These are phyloP conservation scores for Phenacoccus solenopsis DNA, from an alignment of 1,140 invertebrate species.

Conservation along the genomic window DNA sequence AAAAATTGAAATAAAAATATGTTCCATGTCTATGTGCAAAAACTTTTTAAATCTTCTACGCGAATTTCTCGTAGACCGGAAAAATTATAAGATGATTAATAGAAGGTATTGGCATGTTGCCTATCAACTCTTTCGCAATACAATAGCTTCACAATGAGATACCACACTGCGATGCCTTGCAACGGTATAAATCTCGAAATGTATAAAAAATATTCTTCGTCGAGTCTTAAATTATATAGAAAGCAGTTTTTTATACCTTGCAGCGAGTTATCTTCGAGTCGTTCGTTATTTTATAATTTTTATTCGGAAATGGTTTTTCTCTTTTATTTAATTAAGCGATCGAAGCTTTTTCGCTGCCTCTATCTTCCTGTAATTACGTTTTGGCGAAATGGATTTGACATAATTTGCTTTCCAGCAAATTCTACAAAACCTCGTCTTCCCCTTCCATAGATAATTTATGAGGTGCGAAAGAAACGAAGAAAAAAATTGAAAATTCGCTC, in stretches of 20 bases:
- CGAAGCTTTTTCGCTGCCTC: neutral
- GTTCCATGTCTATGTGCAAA: neutral
- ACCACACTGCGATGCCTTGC: too few relatives aligned
- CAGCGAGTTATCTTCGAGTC: too few relatives aligned
- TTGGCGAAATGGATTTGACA: neutral
- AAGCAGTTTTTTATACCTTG: too few relatives aligned
- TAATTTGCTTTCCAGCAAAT: too few relatives aligned
- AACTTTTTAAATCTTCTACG: neutral
- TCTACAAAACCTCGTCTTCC: too few relatives aligned
- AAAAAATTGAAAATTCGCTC: too few relatives aligned
- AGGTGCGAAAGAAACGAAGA: too few relatives aligned
- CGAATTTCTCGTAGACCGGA: neutral
- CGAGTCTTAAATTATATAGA: too few relatives aligned
- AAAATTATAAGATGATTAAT: constrained; percentile 4
- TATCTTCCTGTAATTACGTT: neutral
- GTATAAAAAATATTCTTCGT: neutral
- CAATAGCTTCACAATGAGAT: neutral
- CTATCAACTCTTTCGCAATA: neutral
- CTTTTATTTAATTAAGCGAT: neutral
- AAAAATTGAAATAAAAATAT: neutral
- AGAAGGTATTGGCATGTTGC: neutral
- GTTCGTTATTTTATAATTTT: neutral
- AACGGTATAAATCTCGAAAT: neutral
- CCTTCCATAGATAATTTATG: too few relatives aligned
- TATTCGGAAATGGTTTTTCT: neutral